Evolutionary conservation across 2,797 vertebrate genomes (phyloP).

Genomic region (Siniperca obscura): DNA sequence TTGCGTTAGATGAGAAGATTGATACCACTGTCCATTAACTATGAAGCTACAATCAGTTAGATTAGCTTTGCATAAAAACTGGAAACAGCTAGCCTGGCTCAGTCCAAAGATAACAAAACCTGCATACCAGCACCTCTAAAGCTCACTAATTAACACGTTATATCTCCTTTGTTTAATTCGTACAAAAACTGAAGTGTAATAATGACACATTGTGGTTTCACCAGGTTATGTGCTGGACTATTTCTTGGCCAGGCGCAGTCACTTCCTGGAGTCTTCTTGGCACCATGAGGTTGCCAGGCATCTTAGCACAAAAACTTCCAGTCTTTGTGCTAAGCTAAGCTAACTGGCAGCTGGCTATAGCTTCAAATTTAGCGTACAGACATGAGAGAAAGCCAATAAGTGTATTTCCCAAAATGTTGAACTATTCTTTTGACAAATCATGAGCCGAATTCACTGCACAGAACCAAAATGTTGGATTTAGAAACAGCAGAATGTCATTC

Average conservation of each 20-base stretch:
- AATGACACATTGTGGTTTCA: not conserved
- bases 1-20: not conserved
- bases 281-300: not conserved
- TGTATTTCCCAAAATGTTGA: not conserved
- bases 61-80: not conserved
- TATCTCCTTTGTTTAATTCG: not conserved
- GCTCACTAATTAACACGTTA: not conserved
- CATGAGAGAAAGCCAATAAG: not conserved
- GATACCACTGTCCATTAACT: not conserved
- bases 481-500: not conserved
- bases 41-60: not conserved
- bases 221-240: not conserved
- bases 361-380: not conserved
- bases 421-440: slow-evolving; percentile 6
- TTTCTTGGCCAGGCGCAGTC: not conserved
- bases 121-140: not conserved
- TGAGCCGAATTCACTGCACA: not conserved
- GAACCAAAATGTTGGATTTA: slow-evolving; percentile 15
- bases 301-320: not conserved
- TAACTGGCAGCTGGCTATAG: not conserved
- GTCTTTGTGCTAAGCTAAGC: not conserved
- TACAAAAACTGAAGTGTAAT: not conserved
- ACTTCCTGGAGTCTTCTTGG: not conserved
- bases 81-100: not conserved
- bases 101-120: not conserved